Conservation (phyloP, 2,888 invertebrate genomes). For the Hecatera dysodea region DNA sequence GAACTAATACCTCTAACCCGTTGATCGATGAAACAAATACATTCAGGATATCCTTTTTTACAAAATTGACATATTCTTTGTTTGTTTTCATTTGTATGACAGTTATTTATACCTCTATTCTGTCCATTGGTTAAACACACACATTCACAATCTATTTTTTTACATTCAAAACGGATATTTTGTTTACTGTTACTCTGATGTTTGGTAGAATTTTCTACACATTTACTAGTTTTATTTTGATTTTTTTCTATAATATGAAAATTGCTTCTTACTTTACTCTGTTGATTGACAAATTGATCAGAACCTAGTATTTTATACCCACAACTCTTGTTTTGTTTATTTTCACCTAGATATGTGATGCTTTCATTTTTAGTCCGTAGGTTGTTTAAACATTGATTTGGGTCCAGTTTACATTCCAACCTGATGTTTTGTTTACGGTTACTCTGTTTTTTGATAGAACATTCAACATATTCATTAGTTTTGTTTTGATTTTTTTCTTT, state of each 20-base stretch:
- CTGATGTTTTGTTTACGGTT: not conserved
- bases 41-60: not conserved
- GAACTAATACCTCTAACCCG: not conserved
- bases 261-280: not conserved
- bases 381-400: not conserved
- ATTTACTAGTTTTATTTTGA: not conserved
- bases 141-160: not conserved
- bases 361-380: not conserved
- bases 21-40: not conserved
- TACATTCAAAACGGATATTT: not conserved
- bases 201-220: not conserved
- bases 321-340: not conserved
- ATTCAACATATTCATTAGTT: not conserved
- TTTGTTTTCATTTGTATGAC: not conserved
- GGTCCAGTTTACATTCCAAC: not conserved
- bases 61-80: not conserved
- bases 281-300: not conserved
- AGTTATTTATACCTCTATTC: not conserved
- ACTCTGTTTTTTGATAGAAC: not conserved
- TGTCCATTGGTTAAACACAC: not conserved
- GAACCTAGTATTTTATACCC: not conserved
- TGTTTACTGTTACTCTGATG: not conserved
- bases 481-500: not conserved
- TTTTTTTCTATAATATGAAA: not conserved
- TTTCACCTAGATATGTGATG: too few species aligned